Conservation (phyloP, 1,140 invertebrate genomes). For the Drosophila lacertosa region DNA sequence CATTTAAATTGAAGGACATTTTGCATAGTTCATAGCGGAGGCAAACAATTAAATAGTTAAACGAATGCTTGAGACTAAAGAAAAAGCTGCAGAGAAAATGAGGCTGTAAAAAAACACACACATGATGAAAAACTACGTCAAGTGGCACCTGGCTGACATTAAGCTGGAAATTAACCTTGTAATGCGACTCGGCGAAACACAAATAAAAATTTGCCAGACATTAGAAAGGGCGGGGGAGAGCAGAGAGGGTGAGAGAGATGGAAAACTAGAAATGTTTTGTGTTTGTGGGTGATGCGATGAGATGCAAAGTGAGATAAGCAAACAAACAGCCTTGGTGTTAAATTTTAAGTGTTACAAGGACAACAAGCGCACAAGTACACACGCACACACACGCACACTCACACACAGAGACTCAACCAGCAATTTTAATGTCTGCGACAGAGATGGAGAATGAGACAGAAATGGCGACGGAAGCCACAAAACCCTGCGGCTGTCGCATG, state of each 20-base stretch:
- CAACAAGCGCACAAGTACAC: conserved; percentile 46
- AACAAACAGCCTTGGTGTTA: conserved; percentile 81
- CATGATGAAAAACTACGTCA: not conserved
- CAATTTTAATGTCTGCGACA: conserved; percentile 37
- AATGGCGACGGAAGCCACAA: conserved; percentile 35
- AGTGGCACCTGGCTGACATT: conserved; percentile 56
- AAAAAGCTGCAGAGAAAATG: conserved; percentile 58
- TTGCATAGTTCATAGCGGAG: conserved; percentile 44
- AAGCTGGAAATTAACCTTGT: conserved; percentile 73
- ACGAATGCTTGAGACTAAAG: conserved; percentile 31
- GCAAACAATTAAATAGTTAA: conserved; percentile 59
- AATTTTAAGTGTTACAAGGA: conserved; percentile 83
- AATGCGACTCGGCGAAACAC: conserved; percentile 46
- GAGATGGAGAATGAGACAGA: conserved; percentile 16
- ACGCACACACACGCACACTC: conserved; percentile 1
- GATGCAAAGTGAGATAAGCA: conserved; percentile 74
- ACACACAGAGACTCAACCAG: conserved; percentile 1
- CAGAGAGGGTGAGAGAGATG: not conserved
- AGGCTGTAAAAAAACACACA: conserved; percentile 21
- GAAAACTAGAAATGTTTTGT: not conserved
- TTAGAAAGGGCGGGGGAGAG: not conserved
- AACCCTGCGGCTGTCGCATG: conserved; percentile 65
- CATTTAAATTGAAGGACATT: conserved; percentile 5
- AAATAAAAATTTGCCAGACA: conserved; percentile 20
- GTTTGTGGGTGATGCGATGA: conserved; percentile 50